Conservation (phyloP, 2,113 vertebrate genomes). For the Amphilophus citrinellus region DNA sequence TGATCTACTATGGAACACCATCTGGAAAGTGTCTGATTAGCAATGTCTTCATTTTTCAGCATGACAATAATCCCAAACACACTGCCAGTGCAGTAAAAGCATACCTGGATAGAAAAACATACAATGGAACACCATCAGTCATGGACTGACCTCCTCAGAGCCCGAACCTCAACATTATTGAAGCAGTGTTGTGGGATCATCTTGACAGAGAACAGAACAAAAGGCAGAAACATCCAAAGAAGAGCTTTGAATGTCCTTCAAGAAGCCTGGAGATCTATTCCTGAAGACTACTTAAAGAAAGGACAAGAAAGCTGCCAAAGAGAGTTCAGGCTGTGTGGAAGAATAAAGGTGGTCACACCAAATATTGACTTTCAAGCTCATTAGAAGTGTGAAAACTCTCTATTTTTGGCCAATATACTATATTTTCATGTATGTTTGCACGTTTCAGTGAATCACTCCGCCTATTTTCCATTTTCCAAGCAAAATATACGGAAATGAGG, state of each 20-base stretch:
- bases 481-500: too few species aligned
- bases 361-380: background rate
- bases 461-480: too few species aligned
- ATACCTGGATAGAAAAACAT: background rate
- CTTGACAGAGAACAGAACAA: background rate
- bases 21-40: background rate
- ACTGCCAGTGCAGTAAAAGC: background rate
- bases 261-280: too few species aligned
- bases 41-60: background rate
- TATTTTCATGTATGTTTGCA: too few species aligned
- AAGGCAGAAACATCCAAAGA: background rate
- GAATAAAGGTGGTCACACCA: background rate
- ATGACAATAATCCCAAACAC: background rate
- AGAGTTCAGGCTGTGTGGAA: background rate
- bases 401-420: too few species aligned
- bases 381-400: background rate
- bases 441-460: too few species aligned
- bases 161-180: background rate
- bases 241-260: background rate
- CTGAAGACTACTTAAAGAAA: background rate
- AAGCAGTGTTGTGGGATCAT: background rate
- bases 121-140: background rate
- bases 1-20: background rate
- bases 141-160: too few species aligned
- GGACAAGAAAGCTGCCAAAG: background rate